These are phyloP conservation scores for Zelleria hepariella DNA, from an alignment of 2,888 invertebrate species.

Conservation along the genomic window DNA sequence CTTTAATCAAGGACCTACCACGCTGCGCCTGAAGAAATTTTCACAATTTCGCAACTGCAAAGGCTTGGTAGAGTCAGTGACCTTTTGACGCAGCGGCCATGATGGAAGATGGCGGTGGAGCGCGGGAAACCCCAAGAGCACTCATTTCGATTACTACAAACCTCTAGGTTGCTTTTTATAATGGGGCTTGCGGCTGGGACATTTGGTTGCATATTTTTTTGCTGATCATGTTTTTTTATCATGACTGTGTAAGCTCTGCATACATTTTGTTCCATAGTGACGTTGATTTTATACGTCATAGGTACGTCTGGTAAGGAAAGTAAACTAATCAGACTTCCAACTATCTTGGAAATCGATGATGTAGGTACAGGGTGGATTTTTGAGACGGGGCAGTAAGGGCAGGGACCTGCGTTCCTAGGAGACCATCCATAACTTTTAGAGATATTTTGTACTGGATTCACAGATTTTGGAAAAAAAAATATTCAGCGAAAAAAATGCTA, in stretches of 20 bases:
- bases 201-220: constrained; percentile 23
- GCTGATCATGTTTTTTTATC: constrained; percentile 7
- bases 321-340: too few species aligned
- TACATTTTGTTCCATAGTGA: not conserved
- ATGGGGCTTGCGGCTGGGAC: constrained; percentile 23
- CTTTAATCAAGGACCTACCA: too few species aligned
- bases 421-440: too few species aligned
- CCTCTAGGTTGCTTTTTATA: constrained; percentile 34
- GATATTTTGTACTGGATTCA: too few species aligned
- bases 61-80: constrained; percentile 19
- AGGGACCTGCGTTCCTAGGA: too few species aligned
- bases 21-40: not conserved
- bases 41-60: not conserved
- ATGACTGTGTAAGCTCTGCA: not conserved
- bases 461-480: too few species aligned
- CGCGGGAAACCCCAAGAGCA: constrained; percentile 47
- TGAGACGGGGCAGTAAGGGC: too few species aligned
- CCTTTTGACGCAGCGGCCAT: constrained; percentile 38
- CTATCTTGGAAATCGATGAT: too few species aligned
- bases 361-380: too few species aligned
- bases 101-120: constrained; percentile 28
- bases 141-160: constrained; percentile 45
- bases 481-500: too few species aligned
- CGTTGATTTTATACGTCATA: not conserved
- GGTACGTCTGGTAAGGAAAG: too few species aligned